phyloP scores from a whole-genome alignment of 2,888 invertebrate genomes.

The Drosophila fulvimacula region DNA sequence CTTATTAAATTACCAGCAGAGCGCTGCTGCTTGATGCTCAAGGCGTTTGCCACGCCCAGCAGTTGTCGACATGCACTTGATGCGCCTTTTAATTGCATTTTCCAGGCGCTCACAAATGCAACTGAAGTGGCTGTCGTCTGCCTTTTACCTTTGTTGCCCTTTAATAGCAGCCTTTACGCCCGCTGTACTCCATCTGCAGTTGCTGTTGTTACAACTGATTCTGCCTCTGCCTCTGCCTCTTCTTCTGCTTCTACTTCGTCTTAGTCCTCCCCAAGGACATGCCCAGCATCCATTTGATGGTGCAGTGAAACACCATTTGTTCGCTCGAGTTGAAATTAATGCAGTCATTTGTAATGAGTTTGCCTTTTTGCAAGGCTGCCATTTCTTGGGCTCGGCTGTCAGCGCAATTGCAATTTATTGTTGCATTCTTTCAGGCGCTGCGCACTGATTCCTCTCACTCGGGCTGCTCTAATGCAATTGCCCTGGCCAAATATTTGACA shows the following conservation, averaged over 20 bases:
- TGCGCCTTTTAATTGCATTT: constrained; percentile 75
- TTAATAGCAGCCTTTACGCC: constrained; percentile 7
- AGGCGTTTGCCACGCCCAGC: constrained; percentile 33
- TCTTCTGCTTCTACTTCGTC: neutral
- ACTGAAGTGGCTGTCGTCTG: constrained; percentile 69
- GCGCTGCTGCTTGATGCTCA: constrained; percentile 16
- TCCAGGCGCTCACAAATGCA: constrained; percentile 65
- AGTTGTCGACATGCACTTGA: constrained; percentile 49
- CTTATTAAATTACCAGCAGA: constrained; percentile 71
- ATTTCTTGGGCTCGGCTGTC: constrained; percentile 38
- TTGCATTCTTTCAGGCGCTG: constrained; percentile 55
- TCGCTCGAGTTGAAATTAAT: constrained; percentile 75
- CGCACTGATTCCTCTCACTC: constrained; percentile 20
- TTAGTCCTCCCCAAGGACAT: constrained; percentile 16
- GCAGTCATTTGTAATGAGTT: constrained; percentile 81
- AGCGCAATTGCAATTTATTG: constrained; percentile 68
- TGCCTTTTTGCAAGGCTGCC: constrained; percentile 45
- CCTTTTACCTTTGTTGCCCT: constrained; percentile 51
- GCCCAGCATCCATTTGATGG: constrained; percentile 19
- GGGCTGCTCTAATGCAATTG: constrained; percentile 42
- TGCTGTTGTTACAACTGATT: neutral
- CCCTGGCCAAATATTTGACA: constrained; percentile 54
- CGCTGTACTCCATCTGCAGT: constrained; percentile 1
- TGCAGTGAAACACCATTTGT: constrained; percentile 60
- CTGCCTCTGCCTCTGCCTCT: too few species aligned